Conservation (phyloP, 2,888 invertebrate genomes). For the Tethea ocularis region DNA sequence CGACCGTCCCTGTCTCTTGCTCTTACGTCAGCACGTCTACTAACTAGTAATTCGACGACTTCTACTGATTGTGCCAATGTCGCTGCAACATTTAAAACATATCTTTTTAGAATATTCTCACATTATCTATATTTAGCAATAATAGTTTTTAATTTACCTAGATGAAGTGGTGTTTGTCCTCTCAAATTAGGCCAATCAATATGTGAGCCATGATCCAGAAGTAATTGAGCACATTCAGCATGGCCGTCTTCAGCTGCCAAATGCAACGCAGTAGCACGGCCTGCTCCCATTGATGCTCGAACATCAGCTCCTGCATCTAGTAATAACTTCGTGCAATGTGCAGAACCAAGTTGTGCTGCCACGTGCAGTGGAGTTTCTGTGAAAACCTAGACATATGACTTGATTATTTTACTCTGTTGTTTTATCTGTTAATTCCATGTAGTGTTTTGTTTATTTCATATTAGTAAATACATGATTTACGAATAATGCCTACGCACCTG, state of each 20-base stretch:
- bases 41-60: slow-evolving; percentile 88
- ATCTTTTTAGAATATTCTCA: background rate
- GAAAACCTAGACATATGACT: slow-evolving; percentile 83
- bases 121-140: background rate
- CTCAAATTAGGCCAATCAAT: slow-evolving; percentile 90
- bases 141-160: slow-evolving; percentile 65
- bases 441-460: slow-evolving; percentile 18
- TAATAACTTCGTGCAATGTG: slow-evolving; percentile 88
- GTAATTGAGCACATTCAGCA: slow-evolving; percentile 88
- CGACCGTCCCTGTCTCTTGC: slow-evolving; percentile 89
- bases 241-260: slow-evolving; percentile 95
- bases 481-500: slow-evolving; percentile 81
- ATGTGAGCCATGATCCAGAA: slow-evolving; percentile 89
- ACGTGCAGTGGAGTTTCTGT: slow-evolving; percentile 94
- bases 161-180: slow-evolving; percentile 92
- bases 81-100: slow-evolving; percentile 72
- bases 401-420: slow-evolving; percentile 11
- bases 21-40: slow-evolving; percentile 85
- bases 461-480: slow-evolving; percentile 22
- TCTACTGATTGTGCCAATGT: slow-evolving; percentile 91
- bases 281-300: slow-evolving; percentile 87
- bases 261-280: slow-evolving; percentile 92
- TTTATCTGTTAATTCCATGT: slow-evolving; percentile 10
- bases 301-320: slow-evolving; percentile 92
- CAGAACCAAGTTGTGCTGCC: slow-evolving; percentile 89